Conservation (phyloP, 2,113 vertebrate species). For the Heloderma charlesbogerti region DNA sequence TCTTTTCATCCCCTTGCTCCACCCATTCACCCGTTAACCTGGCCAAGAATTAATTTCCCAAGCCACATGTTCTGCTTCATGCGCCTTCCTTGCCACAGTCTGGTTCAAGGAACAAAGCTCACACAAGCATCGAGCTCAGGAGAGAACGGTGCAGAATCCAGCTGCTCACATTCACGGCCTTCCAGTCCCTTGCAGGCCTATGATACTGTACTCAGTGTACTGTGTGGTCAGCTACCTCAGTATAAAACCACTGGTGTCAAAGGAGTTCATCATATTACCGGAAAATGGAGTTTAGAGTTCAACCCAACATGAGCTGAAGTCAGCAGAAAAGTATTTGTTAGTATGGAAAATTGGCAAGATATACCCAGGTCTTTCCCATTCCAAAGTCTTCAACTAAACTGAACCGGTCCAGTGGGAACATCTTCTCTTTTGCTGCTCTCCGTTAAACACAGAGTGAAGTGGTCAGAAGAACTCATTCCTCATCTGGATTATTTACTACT, state of each 20-base stretch:
- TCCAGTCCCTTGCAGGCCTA: background rate
- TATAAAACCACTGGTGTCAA: conserved; percentile 14
- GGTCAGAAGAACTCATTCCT: too few species aligned
- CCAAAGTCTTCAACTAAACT: conserved; percentile 16
- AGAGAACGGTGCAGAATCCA: background rate
- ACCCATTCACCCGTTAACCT: background rate
- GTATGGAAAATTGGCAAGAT: background rate
- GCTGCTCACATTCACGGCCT: background rate
- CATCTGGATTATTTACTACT: too few species aligned
- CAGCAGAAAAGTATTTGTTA: background rate
- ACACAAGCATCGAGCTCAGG: background rate
- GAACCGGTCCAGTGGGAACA: background rate
- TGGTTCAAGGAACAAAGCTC: background rate
- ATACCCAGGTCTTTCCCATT: background rate
- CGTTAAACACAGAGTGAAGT: too few species aligned
- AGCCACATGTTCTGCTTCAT: background rate
- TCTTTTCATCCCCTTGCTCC: background rate
- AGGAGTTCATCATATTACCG: conserved; percentile 23
- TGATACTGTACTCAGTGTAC: background rate
- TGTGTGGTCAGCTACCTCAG: background rate
- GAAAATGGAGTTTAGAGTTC: conserved; percentile 15
- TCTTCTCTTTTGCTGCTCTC: background rate
- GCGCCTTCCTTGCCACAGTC: background rate
- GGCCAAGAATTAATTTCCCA: background rate
- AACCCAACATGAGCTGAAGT: background rate